Base-by-base conservation (phyloP, 2,888 invertebrate species). In the Oscheius sp. region DNA sequence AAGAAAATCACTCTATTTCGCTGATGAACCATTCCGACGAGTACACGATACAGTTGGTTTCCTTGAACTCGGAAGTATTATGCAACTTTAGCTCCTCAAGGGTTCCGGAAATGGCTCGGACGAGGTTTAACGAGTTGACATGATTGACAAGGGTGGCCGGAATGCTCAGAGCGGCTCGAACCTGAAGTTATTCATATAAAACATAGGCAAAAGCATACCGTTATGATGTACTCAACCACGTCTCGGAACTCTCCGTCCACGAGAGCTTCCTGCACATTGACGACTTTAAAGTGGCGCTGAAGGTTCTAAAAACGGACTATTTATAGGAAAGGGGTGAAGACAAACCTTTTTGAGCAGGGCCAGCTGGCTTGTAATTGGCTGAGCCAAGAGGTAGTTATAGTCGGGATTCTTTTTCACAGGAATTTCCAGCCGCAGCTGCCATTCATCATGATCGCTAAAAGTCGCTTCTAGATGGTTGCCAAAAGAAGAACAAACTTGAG, bases 341-440 rank as follows among this genome's bases (percentile, higher is more conserved):
- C 48, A 2, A 13, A 48, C 63, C 7, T 21, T 63, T 13, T 63
- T 21, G 5, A 63, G 21, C 11, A 29, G 29, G 11, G n/a, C 21
- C 2, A 48, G 21, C 11, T 63, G 63, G 2, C n/a, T 29, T 47
- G n/a, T 50, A 29, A 63, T 48, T 5, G 47, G 21, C 7, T 47
- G 29, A 47, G 29, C 21, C 11, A 29, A 10, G 11, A 48, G 47
- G 5, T n/a, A 9, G 48, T 63, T 29, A 29, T 63, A 48, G 29
- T 63, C 63, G n/a, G n/a, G n/a, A 63, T 21, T 29, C 48, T 63
- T 63, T 21, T 37, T n/a, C 21, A 50, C 47, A 11, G 48, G 48
- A 63, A 63, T 63, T 29, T 63, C 63, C 5, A 63, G 47, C n/a
- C 63, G 63, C 48, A 63, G 4, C 32, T 63, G 63, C 63, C 63